Evolutionary conservation across 1,140 invertebrate genomes (phyloP).

Genomic region (Himalopsyche phryganea): DNA sequence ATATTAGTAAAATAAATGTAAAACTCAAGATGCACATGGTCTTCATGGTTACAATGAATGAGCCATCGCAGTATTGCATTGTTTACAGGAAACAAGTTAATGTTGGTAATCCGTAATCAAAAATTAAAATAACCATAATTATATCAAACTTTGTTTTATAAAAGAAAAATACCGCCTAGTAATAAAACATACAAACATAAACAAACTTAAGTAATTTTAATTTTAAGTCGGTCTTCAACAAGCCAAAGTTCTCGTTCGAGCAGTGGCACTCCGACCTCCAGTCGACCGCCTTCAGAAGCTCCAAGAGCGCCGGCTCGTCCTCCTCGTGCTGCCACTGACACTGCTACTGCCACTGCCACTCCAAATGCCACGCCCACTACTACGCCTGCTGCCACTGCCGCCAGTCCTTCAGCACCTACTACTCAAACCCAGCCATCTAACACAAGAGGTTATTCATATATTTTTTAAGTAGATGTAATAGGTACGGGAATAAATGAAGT

Average conservation of each 20-base stretch:
- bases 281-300: conserved; percentile 32
- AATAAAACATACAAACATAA: no score
- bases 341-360: conserved; percentile 40
- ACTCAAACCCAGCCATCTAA: background rate
- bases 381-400: conserved; percentile 43
- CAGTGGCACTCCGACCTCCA: conserved; percentile 37
- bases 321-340: conserved; percentile 40
- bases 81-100: no score
- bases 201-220: no score
- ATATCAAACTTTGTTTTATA: background rate
- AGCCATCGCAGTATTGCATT: no score
- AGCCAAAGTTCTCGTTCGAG: conserved; percentile 29
- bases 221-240: conserved; percentile 28
- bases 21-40: no score
- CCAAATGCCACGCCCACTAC: conserved; percentile 37
- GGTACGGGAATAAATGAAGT: no score
- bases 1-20: no score
- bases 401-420: conserved; percentile 39
- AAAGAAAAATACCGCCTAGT: background rate
- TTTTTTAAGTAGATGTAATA: no score
- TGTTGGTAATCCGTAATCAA: no score
- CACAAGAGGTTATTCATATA: conserved; percentile 15
- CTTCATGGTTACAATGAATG: no score
- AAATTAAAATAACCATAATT: background rate
- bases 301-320: conserved; percentile 39